A percentile compares a stretch with the other conserved stretches of the same genome.
phyloP scores from a whole-genome alignment of 2,888 invertebrate genomes.

The Amphimallon solstitiale region DNA sequence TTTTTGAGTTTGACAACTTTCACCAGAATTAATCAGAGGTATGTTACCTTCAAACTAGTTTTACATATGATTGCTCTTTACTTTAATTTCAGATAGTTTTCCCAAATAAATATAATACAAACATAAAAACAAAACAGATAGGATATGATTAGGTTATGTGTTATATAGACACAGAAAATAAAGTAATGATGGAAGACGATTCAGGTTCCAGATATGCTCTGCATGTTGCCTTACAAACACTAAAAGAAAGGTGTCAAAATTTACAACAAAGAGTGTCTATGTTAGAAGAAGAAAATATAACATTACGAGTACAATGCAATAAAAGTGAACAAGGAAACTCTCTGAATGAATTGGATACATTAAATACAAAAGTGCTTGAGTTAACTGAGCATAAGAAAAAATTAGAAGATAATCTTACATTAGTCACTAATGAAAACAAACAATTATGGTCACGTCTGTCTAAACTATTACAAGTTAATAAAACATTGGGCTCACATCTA shows the following conservation, averaged over 20 bases:
- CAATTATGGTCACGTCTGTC: slow-evolving; percentile 81
- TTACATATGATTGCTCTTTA: no score
- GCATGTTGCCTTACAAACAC: slow-evolving; percentile 81
- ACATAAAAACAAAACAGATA: not conserved
- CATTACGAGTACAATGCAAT: slow-evolving; percentile 65
- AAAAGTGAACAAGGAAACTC: slow-evolving; percentile 46
- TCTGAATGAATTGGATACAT: slow-evolving; percentile 62
- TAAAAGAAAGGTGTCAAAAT: slow-evolving; percentile 82
- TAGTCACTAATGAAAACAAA: slow-evolving; percentile 85
- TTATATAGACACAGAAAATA: not conserved
- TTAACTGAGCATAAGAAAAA: slow-evolving; percentile 80
- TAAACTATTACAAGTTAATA: slow-evolving; percentile 70
- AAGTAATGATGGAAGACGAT: slow-evolving; percentile 54
- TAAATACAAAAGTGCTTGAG: slow-evolving; percentile 75
- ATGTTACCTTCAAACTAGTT: no score
- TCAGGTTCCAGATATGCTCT: slow-evolving; percentile 68
- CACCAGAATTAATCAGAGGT: no score
- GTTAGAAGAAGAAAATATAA: slow-evolving; percentile 81
- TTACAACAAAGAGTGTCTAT: slow-evolving; percentile 76
- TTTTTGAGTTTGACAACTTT: no score
- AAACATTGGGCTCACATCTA: slow-evolving; percentile 65
- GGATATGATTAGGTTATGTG: not conserved
- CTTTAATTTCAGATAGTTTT: not conserved
- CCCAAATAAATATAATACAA: not conserved
- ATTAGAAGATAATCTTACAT: slow-evolving; percentile 78